phyloP scores from a whole-genome alignment of 1,140 invertebrate genomes.

The Heterodera schachtii region DNA sequence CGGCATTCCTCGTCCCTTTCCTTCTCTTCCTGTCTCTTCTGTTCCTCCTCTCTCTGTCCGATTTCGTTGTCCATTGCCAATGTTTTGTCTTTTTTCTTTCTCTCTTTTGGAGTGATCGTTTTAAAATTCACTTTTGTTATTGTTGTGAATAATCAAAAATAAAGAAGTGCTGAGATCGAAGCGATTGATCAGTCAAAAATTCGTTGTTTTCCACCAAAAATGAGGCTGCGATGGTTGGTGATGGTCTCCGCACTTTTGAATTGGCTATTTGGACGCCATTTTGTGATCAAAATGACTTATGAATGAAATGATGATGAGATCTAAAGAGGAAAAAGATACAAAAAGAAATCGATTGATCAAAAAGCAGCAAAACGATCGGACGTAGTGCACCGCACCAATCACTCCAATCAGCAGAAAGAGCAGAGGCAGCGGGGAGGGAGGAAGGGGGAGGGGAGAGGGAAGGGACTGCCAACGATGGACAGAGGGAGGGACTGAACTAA shows the following conservation, averaged over 20 bases:
- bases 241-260: background rate
- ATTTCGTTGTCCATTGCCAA: background rate
- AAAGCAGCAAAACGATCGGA: background rate
- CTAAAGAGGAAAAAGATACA: background rate
- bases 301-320: background rate
- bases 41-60: background rate
- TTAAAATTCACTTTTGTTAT: no score
- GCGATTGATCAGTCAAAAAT: conserved; percentile 6
- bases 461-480: background rate
- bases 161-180: background rate
- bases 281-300: background rate
- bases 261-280: background rate
- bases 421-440: no score
- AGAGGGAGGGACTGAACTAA: background rate
- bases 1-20: background rate
- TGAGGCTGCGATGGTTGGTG: background rate
- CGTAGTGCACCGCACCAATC: no score
- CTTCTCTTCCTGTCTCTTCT: background rate
- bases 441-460: background rate
- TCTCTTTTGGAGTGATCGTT: background rate
- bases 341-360: background rate
- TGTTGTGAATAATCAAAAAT: background rate
- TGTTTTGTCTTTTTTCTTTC: background rate
- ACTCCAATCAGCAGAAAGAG: no score
- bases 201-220: background rate